Conservation (phyloP, 1,140 invertebrate genomes). For the Nasonia longicornis region DNA sequence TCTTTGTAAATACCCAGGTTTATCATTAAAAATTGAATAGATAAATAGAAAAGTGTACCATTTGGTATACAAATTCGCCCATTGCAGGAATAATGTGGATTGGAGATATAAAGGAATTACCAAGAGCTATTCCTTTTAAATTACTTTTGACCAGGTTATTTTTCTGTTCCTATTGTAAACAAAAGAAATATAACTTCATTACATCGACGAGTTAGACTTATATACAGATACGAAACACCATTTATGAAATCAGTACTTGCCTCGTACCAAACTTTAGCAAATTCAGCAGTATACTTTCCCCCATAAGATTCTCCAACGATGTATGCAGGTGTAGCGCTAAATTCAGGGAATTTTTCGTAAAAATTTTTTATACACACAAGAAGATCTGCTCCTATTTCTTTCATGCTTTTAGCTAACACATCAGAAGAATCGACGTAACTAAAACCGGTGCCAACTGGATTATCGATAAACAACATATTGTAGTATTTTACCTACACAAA, state of each 20-base stretch:
- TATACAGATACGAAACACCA: background rate
- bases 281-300: slow-evolving; percentile 89
- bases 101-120: slow-evolving; percentile 88
- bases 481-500: slow-evolving; percentile 75
- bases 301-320: slow-evolving; percentile 90
- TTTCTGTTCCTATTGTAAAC: slow-evolving; percentile 72
- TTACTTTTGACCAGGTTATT: slow-evolving; percentile 76
- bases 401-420: slow-evolving; percentile 75
- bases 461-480: slow-evolving; percentile 89
- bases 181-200: slow-evolving; percentile 37
- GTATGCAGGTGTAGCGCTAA: slow-evolving; percentile 79
- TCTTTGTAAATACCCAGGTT: too few relatives aligned
- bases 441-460: slow-evolving; percentile 90
- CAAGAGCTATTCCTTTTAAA: slow-evolving; percentile 81
- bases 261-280: slow-evolving; percentile 74
- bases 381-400: slow-evolving; percentile 84
- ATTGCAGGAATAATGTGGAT: slow-evolving; percentile 83
- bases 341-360: slow-evolving; percentile 74
- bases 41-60: slow-evolving; percentile 65
- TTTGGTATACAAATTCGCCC: slow-evolving; percentile 79
- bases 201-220: background rate
- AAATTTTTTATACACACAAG: slow-evolving; percentile 78
- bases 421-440: slow-evolving; percentile 79
- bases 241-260: slow-evolving; percentile 64
- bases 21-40: background rate